Conservation (phyloP, 2,113 vertebrate species). For the Clupea harengus region DNA sequence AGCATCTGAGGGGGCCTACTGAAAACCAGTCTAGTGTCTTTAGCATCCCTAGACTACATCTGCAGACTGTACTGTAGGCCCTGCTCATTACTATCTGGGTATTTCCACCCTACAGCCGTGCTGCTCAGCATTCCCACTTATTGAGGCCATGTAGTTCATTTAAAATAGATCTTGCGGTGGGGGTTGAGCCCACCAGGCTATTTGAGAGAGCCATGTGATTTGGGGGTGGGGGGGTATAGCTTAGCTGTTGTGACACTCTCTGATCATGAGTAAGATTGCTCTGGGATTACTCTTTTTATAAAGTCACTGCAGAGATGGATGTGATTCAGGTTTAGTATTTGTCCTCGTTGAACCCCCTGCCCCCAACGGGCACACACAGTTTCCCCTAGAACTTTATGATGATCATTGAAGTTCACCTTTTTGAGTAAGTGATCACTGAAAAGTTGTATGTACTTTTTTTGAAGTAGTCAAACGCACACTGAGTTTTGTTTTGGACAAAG, state of each 20-base stretch:
- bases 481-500: neutral
- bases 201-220: constrained; percentile 40
- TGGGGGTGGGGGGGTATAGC: neutral
- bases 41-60: neutral
- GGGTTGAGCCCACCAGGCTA: constrained; percentile 32
- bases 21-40: neutral
- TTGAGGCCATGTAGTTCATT: constrained; percentile 30
- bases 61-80: neutral
- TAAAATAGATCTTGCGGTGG: constrained; percentile 36
- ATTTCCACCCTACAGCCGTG: neutral
- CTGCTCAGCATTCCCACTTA: neutral
- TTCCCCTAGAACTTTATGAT: neutral
- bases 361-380: neutral
- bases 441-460: too few species aligned
- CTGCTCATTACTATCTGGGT: neutral
- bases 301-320: neutral
- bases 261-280: neutral
- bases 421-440: neutral
- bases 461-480: too few species aligned
- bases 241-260: neutral
- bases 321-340: neutral
- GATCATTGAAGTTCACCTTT: neutral
- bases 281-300: neutral
- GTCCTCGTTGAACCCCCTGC: neutral
- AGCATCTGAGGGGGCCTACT: neutral